These are phyloP conservation scores for Papilio helenus DNA, from an alignment of 1,140 invertebrate genomes.

Conservation along the genomic window DNA sequence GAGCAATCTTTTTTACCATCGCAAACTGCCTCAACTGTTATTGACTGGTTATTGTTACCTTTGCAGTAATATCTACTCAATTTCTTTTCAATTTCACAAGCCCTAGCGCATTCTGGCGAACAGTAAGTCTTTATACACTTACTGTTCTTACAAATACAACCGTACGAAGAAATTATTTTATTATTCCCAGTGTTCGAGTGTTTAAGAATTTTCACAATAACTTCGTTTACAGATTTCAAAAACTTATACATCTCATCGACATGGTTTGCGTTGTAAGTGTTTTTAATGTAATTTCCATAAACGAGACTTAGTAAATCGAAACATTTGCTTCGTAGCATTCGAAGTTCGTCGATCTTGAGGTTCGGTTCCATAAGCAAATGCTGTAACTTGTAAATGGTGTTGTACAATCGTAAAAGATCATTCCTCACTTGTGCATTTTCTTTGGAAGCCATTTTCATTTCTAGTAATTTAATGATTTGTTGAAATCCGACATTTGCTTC, in stretches of 20 bases:
- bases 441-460: conserved; percentile 36
- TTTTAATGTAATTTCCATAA: conserved; percentile 48
- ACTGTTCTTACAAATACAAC: conserved; percentile 59
- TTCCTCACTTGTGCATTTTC: conserved; percentile 25
- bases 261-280: conserved; percentile 42
- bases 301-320: conserved; percentile 51
- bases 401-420: conserved; percentile 28
- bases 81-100: conserved; percentile 57
- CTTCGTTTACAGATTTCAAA: conserved; percentile 57
- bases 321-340: conserved; percentile 50
- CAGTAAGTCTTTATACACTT: conserved; percentile 56
- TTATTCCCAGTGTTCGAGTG: conserved; percentile 61
- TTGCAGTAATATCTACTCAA: conserved; percentile 61
- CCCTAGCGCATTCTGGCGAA: conserved; percentile 54
- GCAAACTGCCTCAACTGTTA: conserved; percentile 59
- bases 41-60: conserved; percentile 40
- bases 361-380: conserved; percentile 46
- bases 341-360: conserved; percentile 44
- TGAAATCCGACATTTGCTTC: conserved; percentile 26
- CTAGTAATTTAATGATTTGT: conserved; percentile 30
- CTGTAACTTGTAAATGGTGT: conserved; percentile 46
- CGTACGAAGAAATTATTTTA: conserved; percentile 49
- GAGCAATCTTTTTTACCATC: conserved; percentile 61
- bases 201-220: conserved; percentile 60
- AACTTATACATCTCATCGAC: conserved; percentile 55